phyloP scores from a whole-genome alignment of 2,113 vertebrate species.

The Argyrosomus japonicus region DNA sequence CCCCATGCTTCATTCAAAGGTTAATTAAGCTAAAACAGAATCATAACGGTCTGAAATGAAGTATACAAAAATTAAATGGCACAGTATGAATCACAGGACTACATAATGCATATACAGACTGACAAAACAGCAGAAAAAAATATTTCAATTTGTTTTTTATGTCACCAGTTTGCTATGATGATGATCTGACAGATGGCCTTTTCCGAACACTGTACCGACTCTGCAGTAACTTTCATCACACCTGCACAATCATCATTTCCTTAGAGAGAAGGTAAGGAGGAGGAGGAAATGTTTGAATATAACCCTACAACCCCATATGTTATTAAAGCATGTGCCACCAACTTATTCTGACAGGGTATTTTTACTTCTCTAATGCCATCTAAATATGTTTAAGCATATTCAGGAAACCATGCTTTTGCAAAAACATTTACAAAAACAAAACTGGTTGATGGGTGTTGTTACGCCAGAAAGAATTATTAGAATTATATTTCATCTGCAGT shows the following conservation, averaged over 20 bases:
- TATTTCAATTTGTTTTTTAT: not conserved
- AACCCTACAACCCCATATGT: not conserved
- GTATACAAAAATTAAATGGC: not conserved
- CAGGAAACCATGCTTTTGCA: not conserved
- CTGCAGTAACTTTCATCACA: conserved; percentile 80
- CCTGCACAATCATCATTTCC: conserved; percentile 87
- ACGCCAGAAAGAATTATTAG: no score
- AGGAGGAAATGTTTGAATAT: conserved; percentile 10
- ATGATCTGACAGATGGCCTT: conserved; percentile 91
- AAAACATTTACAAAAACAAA: not conserved
- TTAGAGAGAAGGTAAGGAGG: conserved; percentile 90
- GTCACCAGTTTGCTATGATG: conserved; percentile 92
- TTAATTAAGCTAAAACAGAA: not conserved
- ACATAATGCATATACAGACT: not conserved
- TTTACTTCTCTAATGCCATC: not conserved
- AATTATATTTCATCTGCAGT: no score
- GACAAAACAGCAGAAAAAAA: not conserved
- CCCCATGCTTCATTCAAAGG: not conserved
- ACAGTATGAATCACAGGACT: not conserved
- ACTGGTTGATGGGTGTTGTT: no score
- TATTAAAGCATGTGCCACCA: not conserved
- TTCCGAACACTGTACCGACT: conserved; percentile 89
- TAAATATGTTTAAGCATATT: not conserved
- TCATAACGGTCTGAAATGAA: not conserved
- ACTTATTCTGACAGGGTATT: not conserved